phyloP scores from a whole-genome alignment of 2,888 invertebrate genomes.

The Lepeophtheirus nordmannii region DNA sequence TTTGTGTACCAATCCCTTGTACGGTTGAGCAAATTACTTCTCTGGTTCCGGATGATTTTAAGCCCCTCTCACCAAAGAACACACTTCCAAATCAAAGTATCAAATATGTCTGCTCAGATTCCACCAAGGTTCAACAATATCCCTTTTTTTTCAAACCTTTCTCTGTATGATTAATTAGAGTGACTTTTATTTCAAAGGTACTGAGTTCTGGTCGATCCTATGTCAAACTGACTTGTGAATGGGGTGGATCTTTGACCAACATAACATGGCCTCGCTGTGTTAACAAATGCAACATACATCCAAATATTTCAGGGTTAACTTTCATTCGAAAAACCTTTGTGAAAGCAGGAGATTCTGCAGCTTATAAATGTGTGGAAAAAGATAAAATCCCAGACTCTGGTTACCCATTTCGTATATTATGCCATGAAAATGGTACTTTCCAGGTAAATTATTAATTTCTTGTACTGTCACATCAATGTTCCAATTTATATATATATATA shows the following conservation, averaged over 20 bases:
- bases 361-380: not conserved
- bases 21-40: not conserved
- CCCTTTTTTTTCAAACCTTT: not conserved
- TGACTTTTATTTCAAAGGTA: not conserved
- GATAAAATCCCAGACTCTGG: not conserved
- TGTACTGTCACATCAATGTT: not conserved
- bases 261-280: not conserved
- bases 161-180: not conserved
- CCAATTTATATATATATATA: conserved; percentile 1
- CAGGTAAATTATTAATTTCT: not conserved
- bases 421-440: not conserved
- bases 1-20: not conserved
- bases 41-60: not conserved
- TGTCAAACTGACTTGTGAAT: not conserved
- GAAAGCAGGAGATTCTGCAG: not conserved
- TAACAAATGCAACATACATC: not conserved
- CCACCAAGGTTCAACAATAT: not conserved
- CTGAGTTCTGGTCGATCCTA: not conserved
- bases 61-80: not conserved
- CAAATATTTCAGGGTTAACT: not conserved
- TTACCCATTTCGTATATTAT: not conserved
- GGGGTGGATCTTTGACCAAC: not conserved
- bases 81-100: not conserved
- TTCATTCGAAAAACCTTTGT: not conserved
- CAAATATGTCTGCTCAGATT: not conserved